phyloP scores from a whole-genome alignment of 2,888 invertebrate genomes.

The Chaetogeoica ovagalla region DNA sequence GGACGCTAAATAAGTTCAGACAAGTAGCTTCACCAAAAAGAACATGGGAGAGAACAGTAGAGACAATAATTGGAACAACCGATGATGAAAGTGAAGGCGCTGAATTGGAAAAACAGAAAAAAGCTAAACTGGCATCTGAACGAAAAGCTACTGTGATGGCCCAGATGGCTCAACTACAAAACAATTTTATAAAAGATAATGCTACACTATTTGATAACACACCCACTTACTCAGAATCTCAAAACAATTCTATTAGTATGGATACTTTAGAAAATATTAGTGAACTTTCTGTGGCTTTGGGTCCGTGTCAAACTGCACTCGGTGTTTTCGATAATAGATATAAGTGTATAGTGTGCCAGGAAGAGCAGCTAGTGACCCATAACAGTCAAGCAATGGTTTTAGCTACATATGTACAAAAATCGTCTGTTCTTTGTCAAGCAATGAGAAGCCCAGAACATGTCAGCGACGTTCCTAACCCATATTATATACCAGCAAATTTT shows the following conservation, averaged over 20 bases:
- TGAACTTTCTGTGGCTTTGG: constrained; percentile 64
- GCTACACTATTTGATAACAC: constrained; percentile 78
- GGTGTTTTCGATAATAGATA: constrained; percentile 66
- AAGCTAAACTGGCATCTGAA: constrained; percentile 83
- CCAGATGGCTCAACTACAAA: constrained; percentile 90
- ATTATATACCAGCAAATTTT: constrained; percentile 54
- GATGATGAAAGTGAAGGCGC: constrained; percentile 50
- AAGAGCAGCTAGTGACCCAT: constrained; percentile 78
- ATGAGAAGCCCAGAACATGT: constrained; percentile 56
- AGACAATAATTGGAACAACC: constrained; percentile 43
- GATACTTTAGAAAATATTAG: constrained; percentile 58
- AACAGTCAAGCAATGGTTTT: constrained; percentile 80
- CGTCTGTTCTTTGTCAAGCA: constrained; percentile 74
- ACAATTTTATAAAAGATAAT: constrained; percentile 87
- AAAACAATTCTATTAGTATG: constrained; percentile 55
- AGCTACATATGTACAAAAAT: constrained; percentile 89
- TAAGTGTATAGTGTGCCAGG: constrained; percentile 93
- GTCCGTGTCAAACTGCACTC: constrained; percentile 64
- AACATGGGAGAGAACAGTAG: constrained; percentile 39
- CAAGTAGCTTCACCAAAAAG: constrained; percentile 60
- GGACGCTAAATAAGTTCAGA: constrained; percentile 78
- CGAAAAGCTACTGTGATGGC: constrained; percentile 88
- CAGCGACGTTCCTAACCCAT: constrained; percentile 47
- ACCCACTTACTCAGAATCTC: constrained; percentile 55
- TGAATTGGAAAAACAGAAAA: constrained; percentile 69